phyloP scores from a whole-genome alignment of 2,113 vertebrate species.

The Trogon surrucura region DNA sequence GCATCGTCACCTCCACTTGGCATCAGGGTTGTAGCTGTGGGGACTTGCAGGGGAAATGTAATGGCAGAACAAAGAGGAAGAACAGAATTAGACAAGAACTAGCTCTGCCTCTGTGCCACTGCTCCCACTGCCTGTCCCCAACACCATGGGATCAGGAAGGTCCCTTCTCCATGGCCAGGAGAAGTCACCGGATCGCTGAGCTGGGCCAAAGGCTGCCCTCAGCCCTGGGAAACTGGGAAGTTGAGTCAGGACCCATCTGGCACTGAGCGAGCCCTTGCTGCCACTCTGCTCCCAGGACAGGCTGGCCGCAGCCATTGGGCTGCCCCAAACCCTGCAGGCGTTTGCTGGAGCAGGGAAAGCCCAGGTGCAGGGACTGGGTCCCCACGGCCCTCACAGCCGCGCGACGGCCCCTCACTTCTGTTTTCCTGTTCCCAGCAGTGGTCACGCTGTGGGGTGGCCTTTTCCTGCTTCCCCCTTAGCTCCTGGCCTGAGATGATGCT shows the following conservation, averaged over 20 bases:
- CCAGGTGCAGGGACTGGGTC: fast-evolving
- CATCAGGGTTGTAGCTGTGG: not conserved
- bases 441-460: not conserved
- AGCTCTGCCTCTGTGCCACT: not conserved
- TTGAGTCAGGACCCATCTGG: fast-evolving
- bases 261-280: fast-evolving
- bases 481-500: not conserved
- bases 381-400: not conserved
- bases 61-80: not conserved
- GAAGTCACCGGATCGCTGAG: not conserved
- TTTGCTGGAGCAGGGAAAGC: not conserved
- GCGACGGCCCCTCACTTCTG: not conserved
- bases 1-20: not conserved
- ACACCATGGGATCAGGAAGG: fast-evolving
- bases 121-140: not conserved
- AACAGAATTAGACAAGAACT: not conserved
- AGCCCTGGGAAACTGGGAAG: fast-evolving
- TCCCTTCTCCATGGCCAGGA: not conserved
- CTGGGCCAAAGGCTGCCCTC: not conserved
- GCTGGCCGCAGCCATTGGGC: too few species aligned
- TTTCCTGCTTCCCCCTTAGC: constrained; percentile 38
- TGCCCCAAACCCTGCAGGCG: not conserved
- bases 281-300: fast-evolving
- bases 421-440: not conserved
- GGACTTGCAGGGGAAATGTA: not conserved